These are phyloP conservation scores for Fregetta grallaria DNA, from an alignment of 2,113 vertebrate species.

Conservation along the genomic window DNA sequence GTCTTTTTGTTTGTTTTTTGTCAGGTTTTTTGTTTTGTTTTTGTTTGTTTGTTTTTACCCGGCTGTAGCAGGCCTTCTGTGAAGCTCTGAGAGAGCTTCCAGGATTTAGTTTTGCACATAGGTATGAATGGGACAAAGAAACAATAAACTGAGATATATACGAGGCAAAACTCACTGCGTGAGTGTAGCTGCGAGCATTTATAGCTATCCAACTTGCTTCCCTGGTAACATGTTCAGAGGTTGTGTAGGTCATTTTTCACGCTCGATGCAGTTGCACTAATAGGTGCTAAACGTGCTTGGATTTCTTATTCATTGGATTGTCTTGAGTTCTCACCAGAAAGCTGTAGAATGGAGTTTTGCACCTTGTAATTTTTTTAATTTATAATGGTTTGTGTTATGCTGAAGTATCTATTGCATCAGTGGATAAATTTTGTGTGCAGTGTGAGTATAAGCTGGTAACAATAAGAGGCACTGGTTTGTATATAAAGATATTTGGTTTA, in stretches of 20 bases:
- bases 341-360: conserved; percentile 78
- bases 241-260: conserved; percentile 21
- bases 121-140: conserved; percentile 57
- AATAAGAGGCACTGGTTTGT: conserved; percentile 89
- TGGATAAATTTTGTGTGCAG: conserved; percentile 60
- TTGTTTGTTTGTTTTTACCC: conserved; percentile 2
- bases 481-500: conserved; percentile 84
- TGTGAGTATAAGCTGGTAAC: conserved; percentile 73
- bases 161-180: conserved; percentile 24
- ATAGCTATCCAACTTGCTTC: not conserved
- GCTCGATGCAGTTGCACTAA: conserved; percentile 60
- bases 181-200: conserved; percentile 40
- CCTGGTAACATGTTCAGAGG: not conserved
- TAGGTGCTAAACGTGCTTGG: conserved; percentile 70
- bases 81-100: conserved; percentile 32
- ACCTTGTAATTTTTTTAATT: conserved; percentile 82
- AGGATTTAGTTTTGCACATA: conserved; percentile 68
- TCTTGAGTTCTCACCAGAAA: conserved; percentile 70
- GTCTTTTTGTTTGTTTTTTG: conserved; percentile 13
- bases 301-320: conserved; percentile 48
- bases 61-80: conserved; percentile 35
- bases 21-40: not conserved
- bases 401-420: conserved; percentile 73
- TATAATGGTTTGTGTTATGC: conserved; percentile 80
- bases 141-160: conserved; percentile 41